phyloP scores from a whole-genome alignment of 2,113 vertebrate genomes.

The Trematomus loennbergii region DNA sequence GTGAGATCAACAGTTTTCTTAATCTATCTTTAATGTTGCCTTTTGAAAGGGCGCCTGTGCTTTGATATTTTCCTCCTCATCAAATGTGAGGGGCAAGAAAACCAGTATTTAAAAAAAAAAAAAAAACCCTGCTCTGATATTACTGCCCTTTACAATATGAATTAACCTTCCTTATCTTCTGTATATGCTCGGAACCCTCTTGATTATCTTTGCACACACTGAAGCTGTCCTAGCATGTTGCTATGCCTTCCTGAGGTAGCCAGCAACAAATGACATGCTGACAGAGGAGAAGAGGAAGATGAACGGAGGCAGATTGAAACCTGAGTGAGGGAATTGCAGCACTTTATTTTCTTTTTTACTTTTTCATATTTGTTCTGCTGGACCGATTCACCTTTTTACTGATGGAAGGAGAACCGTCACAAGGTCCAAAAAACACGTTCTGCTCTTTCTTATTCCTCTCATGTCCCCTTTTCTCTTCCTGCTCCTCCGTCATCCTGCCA shows the following conservation, averaged over 20 bases:
- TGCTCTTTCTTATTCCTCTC: conserved; percentile 62
- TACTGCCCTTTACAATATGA: conserved; percentile 40
- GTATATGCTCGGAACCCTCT: conserved; percentile 15
- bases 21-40: conserved; percentile 54
- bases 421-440: conserved; percentile 39
- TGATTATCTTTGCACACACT: conserved; percentile 17
- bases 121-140: conserved; percentile 8
- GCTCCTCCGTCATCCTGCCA: conserved; percentile 61
- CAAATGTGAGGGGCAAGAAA: conserved; percentile 19
- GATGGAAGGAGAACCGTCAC: conserved; percentile 10
- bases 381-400: conserved; percentile 41
- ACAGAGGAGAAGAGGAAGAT: conserved; percentile 15
- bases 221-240: background rate
- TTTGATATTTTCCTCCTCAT: conserved; percentile 42
- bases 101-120: background rate
- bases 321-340: background rate
- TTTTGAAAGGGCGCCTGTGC: conserved; percentile 26
- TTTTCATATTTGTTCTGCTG: conserved; percentile 39
- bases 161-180: conserved; percentile 45
- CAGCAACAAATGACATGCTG: conserved; percentile 35
- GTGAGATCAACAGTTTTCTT: conserved; percentile 35
- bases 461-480: conserved; percentile 45
- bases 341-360: conserved; percentile 8
- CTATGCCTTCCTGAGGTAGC: conserved; percentile 2
- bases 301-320: conserved; percentile 20